Evolutionary conservation across 2,888 invertebrate species (phyloP), one percentile per base, ranked within the genome.

Genomic region (Orchesella flavescens): DNA sequence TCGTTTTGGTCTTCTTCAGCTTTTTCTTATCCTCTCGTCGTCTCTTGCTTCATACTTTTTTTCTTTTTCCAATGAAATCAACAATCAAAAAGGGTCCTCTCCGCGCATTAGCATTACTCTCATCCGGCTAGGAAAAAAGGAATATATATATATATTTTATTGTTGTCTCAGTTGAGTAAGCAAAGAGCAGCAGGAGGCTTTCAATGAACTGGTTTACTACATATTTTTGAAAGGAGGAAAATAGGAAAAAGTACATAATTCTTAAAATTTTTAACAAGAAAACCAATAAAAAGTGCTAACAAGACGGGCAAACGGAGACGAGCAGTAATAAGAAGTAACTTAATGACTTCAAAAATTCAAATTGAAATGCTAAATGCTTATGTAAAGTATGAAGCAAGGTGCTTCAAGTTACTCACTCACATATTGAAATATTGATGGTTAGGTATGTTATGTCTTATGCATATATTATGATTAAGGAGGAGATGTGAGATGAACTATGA

Each of bases 161-260:
- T 68, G 49, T 68, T 49, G 17, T 21, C 59, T 83, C 71, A 83
- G 72, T 77, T 75, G 74, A 76, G 34, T 59, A 72, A 72, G 73
- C 66, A 59, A 44, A 46, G 75, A 84, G 55, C 83, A 84, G 83
- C 83, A 79, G 83, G 83, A 74, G 83, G 83, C 79, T 84, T 84
- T 84, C 83, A 84, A 84, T 84, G 83, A 84, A 84, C 83, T 84
- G 79, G 83, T 84, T 72, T 65, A 49, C 46, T 10, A 17, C 57
- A 23, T 34, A 34, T 34, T 17, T n/a, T 49, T 53, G 4, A 12
- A 19, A 24, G 1, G 59, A 43, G n/a, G 17, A 17, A 23, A 63
- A 12, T 43, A 43, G n/a, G 17, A 17, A 23, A 63, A 12, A 34
- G 63, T 21, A 7, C 19, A 59, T 10, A 63, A 23, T 24, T 23